phyloP scores from a whole-genome alignment of 2,797 vertebrate genomes.

The Urophycis tenuis region DNA sequence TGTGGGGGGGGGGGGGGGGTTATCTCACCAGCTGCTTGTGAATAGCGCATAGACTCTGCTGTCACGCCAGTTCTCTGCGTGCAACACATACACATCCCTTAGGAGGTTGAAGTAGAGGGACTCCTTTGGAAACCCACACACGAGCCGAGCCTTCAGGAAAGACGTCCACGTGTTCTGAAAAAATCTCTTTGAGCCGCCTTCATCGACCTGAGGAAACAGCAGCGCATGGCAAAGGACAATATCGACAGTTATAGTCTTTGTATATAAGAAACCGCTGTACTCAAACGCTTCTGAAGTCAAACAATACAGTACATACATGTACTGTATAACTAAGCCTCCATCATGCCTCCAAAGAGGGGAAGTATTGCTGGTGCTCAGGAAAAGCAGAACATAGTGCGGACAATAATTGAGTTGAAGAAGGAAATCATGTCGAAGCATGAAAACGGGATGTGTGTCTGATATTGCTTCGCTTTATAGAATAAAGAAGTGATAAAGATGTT shows the following conservation, averaged over 20 bases:
- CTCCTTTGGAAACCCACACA: conserved; percentile 69
- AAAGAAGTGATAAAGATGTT: no score
- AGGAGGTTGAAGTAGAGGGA: conserved; percentile 72
- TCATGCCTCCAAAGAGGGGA: no score
- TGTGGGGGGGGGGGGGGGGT: conserved; percentile 26
- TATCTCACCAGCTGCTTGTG: conserved; percentile 72
- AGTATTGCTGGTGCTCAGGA: no score
- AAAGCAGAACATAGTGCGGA: no score
- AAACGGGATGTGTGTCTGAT: no score
- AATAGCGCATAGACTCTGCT: conserved; percentile 70
- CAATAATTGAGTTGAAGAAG: no score
- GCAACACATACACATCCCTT: conserved; percentile 63
- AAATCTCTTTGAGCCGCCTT: conserved; percentile 68
- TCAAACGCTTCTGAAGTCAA: no score
- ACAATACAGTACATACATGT: no score
- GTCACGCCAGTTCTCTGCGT: conserved; percentile 57
- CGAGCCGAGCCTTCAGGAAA: conserved; percentile 73
- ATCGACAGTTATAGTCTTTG: conserved; percentile 23
- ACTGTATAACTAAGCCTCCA: no score
- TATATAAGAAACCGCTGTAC: no score
- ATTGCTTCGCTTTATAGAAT: no score
- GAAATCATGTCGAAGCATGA: no score
- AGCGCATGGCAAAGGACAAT: background rate
- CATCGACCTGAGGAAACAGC: conserved; percentile 59
- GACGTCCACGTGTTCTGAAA: conserved; percentile 74